These are phyloP conservation scores for Callocephalon fimbriatum DNA, from an alignment of 2,113 vertebrate species.

Conservation along the genomic window DNA sequence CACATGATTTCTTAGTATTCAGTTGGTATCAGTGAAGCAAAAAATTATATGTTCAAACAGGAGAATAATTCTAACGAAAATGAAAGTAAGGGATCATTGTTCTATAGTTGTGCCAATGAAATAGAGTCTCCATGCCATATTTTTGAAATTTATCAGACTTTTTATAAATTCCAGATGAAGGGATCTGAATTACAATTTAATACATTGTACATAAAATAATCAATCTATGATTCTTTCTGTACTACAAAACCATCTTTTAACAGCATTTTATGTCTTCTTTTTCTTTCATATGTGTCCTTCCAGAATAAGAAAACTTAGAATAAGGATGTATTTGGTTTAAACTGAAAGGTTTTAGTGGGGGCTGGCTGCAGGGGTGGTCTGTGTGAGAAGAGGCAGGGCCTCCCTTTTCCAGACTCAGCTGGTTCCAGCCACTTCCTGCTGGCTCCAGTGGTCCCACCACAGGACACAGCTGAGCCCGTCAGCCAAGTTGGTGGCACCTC, in stretches of 20 bases:
- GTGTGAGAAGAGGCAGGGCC: neutral
- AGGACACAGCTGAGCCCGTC: neutral
- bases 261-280: neutral
- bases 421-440: neutral
- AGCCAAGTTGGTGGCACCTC: neutral
- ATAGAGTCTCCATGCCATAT: neutral
- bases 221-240: neutral
- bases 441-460: too few species aligned
- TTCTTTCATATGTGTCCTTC: neutral
- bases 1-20: neutral
- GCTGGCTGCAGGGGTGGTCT: neutral
- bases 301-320: neutral
- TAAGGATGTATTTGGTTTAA: neutral
- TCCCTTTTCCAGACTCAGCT: accelerated
- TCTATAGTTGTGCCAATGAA: neutral
- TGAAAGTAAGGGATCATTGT: constrained; percentile 10
- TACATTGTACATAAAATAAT: too few species aligned
- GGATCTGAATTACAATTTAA: neutral
- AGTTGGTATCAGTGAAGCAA: constrained; percentile 21
- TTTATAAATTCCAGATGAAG: neutral
- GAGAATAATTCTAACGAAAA: constrained; percentile 43
- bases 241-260: neutral
- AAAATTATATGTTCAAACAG: constrained; percentile 25
- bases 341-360: neutral
- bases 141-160: constrained; percentile 15